These are phyloP conservation scores for Zaprionus taronus DNA, from an alignment of 1,140 invertebrate genomes.

Conservation along the genomic window DNA sequence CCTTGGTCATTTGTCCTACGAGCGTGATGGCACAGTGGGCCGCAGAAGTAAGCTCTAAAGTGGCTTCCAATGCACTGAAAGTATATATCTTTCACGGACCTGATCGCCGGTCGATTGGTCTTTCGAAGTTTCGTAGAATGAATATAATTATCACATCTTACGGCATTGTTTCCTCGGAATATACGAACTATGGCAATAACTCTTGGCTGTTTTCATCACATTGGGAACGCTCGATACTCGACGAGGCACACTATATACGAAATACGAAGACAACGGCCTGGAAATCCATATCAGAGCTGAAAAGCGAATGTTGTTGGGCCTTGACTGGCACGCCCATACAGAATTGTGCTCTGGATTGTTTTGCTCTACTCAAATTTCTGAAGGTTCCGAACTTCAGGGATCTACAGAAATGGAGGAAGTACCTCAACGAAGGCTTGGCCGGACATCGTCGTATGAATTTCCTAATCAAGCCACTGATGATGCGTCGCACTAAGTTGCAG, in stretches of 20 bases:
- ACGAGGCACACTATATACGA: slow-evolving; percentile 54
- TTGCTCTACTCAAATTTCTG: slow-evolving; percentile 50
- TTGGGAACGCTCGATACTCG: slow-evolving; percentile 57
- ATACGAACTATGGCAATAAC: background rate
- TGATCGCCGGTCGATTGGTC: slow-evolving; percentile 31
- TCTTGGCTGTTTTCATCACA: slow-evolving; percentile 42
- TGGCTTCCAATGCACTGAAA: slow-evolving; percentile 22
- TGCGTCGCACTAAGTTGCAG: slow-evolving; percentile 52
- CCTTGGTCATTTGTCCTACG: slow-evolving; percentile 55
- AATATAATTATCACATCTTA: slow-evolving; percentile 59
- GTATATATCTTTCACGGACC: slow-evolving; percentile 48
- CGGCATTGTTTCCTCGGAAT: slow-evolving; percentile 28
- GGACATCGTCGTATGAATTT: slow-evolving; percentile 42
- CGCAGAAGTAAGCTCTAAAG: slow-evolving; percentile 43
- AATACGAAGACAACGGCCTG: slow-evolving; percentile 41
- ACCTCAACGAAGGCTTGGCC: slow-evolving; percentile 28
- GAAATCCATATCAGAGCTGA: slow-evolving; percentile 15
- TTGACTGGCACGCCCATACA: slow-evolving; percentile 62
- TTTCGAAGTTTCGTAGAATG: slow-evolving; percentile 15
- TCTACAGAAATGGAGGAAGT: slow-evolving; percentile 38
- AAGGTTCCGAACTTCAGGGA: slow-evolving; percentile 50
- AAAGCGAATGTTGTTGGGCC: slow-evolving; percentile 46
- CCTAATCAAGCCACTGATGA: slow-evolving; percentile 53
- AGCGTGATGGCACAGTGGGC: slow-evolving; percentile 59
- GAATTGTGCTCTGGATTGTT: slow-evolving; percentile 54